Conservation (phyloP, 1,140 invertebrate species). For the Trichonephila clavata region DNA sequence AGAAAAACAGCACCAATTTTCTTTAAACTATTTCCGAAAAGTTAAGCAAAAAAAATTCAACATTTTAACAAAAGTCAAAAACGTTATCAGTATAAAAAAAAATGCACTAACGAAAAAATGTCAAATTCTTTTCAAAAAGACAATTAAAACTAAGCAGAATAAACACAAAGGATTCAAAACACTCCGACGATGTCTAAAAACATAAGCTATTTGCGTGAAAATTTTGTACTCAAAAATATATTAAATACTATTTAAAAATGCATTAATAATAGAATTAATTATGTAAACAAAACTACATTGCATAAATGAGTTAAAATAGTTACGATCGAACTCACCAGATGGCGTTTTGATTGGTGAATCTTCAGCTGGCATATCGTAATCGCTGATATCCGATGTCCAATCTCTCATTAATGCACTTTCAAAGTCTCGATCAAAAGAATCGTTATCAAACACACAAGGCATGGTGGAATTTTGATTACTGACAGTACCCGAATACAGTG, state of each 20-base stretch:
- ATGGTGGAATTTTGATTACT: constrained; percentile 68
- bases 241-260: neutral
- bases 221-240: neutral
- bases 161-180: neutral
- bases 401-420: constrained; percentile 71
- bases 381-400: constrained; percentile 70
- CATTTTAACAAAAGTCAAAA: too few relatives aligned
- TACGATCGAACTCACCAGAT: constrained; percentile 66
- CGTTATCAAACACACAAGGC: constrained; percentile 72
- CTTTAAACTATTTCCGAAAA: too few relatives aligned
- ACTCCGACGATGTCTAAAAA: neutral
- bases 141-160: neutral
- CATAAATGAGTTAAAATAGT: neutral
- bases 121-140: neutral
- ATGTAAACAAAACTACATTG: constrained; percentile 11
- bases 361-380: constrained; percentile 56
- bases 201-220: neutral
- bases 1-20: too few relatives aligned
- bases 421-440: constrained; percentile 68
- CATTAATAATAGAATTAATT: neutral
- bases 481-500: constrained; percentile 51
- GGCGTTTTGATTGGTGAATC: constrained; percentile 62
- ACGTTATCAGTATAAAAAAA: too few relatives aligned
- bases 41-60: too few relatives aligned
- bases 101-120: neutral